Evolutionary conservation across 2,888 invertebrate genomes (phyloP), one percentile per base, ranked within the genome.

Genomic region (Phasia obesa): DNA sequence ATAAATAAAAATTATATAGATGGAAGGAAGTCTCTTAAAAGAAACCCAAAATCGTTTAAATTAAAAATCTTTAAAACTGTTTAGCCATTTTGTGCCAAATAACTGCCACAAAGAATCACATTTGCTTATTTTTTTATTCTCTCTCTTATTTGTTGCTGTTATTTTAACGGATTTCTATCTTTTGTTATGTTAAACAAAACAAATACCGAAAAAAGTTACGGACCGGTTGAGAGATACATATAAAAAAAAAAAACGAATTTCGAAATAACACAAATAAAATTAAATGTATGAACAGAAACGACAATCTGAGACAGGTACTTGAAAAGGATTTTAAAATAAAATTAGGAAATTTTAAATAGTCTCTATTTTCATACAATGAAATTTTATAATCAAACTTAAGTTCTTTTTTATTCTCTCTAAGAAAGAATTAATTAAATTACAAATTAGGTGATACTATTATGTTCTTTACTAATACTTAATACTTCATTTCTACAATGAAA

Each of bases 161-260:
- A 27, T 42, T 65, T 82, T 70, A 79, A 79, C 83, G 83, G 79
- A 83, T 83, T 83, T 83, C 70, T 60, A 83, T 83, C 70, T 83
- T 74, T 81, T 82, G 62, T 74, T 78, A 65, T 70, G 42, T 74
- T 64, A 74, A 82, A 67, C 49, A 59, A 53, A 75, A 57, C 38
- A 67, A 59, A 38, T 44, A 74, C 59, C 21, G 42, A 62, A 44
- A 60, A 70, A 15, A 62, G 47, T 60, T 73, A 23, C 42, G 27
- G 57, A 49, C 57, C 64, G 71, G 57, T 78, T 57, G 49, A 44
- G 67, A 77, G 51, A 77, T 47, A 55, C 0, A 38, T n/a, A 60
- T 23, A 38, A 69, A 9, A 23, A 19, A 31, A 70, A 44, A 51
- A 60, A 71, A 5, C 4, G 67, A 49, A 31, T 70, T 77, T 49